Evolutionary conservation across 2,888 invertebrate species (phyloP), one percentile per base, ranked within the genome.

Genomic region (Sipunculus nudus): DNA sequence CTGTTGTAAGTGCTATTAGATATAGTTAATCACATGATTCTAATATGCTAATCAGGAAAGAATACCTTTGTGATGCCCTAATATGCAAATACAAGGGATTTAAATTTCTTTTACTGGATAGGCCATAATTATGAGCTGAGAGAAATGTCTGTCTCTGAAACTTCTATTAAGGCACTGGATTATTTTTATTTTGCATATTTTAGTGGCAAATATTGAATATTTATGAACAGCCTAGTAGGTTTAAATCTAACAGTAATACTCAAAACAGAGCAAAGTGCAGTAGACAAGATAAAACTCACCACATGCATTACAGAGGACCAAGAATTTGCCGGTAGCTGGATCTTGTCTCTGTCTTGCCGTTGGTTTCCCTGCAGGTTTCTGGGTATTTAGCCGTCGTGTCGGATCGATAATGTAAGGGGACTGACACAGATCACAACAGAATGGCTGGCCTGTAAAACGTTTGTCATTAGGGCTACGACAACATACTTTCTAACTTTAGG

Each of bases 401-500:
- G 68, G 68, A 50, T 75, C 74, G n/a, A 71, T 69, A 3, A 77
- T 72, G 58, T 75, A 76, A 1, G 75, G 71, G 0, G 75, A 75
- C 52, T 70, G 72, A 59, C 78, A 78, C n/a, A 77, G 61, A 41
- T 73, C 71, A 67, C 78, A 78, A 38, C 67, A 63, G 56, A 76
- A 75, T 32, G 72, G 74, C 29, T 64, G 59, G 10, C 75, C 75
- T 77, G 43, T 4, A 64, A 60, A 28, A 40, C n/a, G n/a, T n/a
- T n/a, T n/a, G n/a, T n/a, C n/a, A n/a, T n/a, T n/a, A n/a, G n/a
- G n/a, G n/a, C n/a, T n/a, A n/a, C n/a, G n/a, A n/a, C n/a, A n/a
- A n/a, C n/a, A n/a, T n/a, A n/a, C n/a, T n/a, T n/a, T n/a, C n/a
- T n/a, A n/a, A n/a, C n/a, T n/a, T n/a, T n/a, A n/a, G n/a, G n/a